A percentile compares a stretch with the other conserved stretches of the same genome.
Conservation (phyloP, 2,888 invertebrate species). For the Lydus trimaculatus region DNA sequence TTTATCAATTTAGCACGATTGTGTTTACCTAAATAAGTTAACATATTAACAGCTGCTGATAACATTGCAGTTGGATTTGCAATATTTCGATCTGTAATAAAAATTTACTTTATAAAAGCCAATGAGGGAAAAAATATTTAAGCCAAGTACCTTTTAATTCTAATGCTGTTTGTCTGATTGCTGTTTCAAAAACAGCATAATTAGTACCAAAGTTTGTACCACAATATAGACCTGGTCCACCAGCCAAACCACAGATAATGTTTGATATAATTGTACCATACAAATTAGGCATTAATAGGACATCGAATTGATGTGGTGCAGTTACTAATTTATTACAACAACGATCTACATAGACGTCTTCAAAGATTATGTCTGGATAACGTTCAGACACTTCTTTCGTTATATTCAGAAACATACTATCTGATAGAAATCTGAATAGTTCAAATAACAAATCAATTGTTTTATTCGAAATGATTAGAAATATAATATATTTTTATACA, state of each 20-base stretch:
- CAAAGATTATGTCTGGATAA: slow-evolving; percentile 39
- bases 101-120: slow-evolving; percentile 37
- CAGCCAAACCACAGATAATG: slow-evolving; percentile 43
- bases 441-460: background rate
- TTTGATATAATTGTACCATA: slow-evolving; percentile 44
- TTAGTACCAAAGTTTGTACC: slow-evolving; percentile 45
- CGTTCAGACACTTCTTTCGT: slow-evolving; percentile 34
- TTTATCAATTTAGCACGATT: slow-evolving; percentile 41
- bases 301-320: slow-evolving; percentile 44
- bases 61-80: slow-evolving; percentile 98
- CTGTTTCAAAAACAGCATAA: slow-evolving; percentile 48
- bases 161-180: slow-evolving; percentile 32
- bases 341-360: slow-evolving; percentile 41
- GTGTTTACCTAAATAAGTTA: slow-evolving; percentile 39
- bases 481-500: too few relatives aligned
- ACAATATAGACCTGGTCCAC: slow-evolving; percentile 46
- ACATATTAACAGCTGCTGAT: slow-evolving; percentile 67
- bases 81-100: slow-evolving; percentile 91
- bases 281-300: slow-evolving; percentile 47
- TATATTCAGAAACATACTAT: slow-evolving; percentile 47
- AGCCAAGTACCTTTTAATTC: background rate
- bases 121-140: background rate
- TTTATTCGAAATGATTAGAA: background rate
- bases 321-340: slow-evolving; percentile 41
- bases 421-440: slow-evolving; percentile 32